These are phyloP conservation scores for Papilio aristodemus DNA, from an alignment of 1,140 invertebrate species.

Conservation along the genomic window DNA sequence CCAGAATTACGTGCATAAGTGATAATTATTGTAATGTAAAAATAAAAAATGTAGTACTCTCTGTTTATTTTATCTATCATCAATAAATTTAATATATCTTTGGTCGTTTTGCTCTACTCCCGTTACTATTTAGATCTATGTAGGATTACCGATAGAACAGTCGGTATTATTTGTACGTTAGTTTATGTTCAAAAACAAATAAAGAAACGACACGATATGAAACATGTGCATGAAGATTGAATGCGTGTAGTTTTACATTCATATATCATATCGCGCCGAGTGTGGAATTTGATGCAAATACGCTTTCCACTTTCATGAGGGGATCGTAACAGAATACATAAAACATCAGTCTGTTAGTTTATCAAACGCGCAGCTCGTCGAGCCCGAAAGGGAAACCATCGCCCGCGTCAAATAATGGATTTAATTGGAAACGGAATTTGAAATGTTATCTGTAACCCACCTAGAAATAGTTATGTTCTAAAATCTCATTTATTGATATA, in stretches of 20 bases:
- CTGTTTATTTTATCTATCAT: too few relatives aligned
- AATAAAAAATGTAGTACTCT: too few relatives aligned
- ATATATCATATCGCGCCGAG: conserved; percentile 1
- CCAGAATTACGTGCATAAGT: too few relatives aligned
- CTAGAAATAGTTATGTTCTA: background rate
- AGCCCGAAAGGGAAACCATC: conserved; percentile 46
- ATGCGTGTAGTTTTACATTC: conserved; percentile 15
- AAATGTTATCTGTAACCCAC: background rate
- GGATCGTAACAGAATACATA: background rate
- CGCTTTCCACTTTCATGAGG: conserved; percentile 25
- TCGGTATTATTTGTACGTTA: background rate
- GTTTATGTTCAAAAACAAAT: background rate
- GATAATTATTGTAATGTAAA: too few relatives aligned
- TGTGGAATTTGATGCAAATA: conserved; percentile 23
- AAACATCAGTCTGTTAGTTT: background rate
- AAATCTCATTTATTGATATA: background rate
- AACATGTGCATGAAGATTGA: background rate
- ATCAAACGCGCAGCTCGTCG: background rate
- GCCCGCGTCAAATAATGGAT: background rate
- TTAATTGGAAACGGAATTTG: conserved; percentile 15
- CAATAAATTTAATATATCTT: too few relatives aligned
- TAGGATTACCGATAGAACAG: too few relatives aligned
- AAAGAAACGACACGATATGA: background rate
- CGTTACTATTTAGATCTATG: too few relatives aligned
- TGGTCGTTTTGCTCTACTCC: too few relatives aligned